These are phyloP conservation scores for Steinernema carpocapsae DNA, from an alignment of 2,888 invertebrate genomes.

Conservation along the genomic window DNA sequence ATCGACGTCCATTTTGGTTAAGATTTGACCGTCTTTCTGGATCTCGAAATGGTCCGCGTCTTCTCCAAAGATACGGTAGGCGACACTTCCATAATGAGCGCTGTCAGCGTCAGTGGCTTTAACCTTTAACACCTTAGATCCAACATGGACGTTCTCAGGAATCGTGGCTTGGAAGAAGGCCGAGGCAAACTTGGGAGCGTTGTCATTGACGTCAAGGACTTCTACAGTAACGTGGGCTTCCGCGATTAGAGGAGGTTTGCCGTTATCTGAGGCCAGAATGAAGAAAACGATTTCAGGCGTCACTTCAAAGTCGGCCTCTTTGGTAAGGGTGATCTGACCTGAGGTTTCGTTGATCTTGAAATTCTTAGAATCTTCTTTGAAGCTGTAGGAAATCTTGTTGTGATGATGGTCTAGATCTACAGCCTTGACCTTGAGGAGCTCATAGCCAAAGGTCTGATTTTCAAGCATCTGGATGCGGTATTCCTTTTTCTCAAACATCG, in stretches of 20 bases:
- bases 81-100: conserved; percentile 82
- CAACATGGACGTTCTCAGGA: conserved; percentile 54
- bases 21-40: conserved; percentile 51
- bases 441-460: conserved; percentile 51
- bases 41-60: conserved; percentile 52
- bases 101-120: conserved; percentile 83
- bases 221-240: conserved; percentile 53
- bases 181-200: conserved; percentile 57
- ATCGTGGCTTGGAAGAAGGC: conserved; percentile 52
- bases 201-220: conserved; percentile 65
- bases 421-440: conserved; percentile 53
- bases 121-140: conserved; percentile 54
- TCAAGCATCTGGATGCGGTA: conserved; percentile 54
- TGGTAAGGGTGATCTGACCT: conserved; percentile 46
- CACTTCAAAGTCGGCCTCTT: conserved; percentile 76
- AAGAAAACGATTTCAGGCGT: conserved; percentile 80
- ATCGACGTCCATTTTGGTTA: conserved; percentile 49
- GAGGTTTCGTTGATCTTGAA: conserved; percentile 18
- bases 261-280: conserved; percentile 81
- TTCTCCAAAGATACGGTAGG: conserved; percentile 72
- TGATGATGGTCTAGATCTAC: conserved; percentile 74
- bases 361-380: conserved; percentile 1
- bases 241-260: conserved; percentile 71
- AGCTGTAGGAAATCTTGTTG: conserved; percentile 49
- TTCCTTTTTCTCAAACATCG: conserved; percentile 61